Base-by-base conservation (phyloP, 2,797 vertebrate species). In the Tachyglossus aculeatus region DNA sequence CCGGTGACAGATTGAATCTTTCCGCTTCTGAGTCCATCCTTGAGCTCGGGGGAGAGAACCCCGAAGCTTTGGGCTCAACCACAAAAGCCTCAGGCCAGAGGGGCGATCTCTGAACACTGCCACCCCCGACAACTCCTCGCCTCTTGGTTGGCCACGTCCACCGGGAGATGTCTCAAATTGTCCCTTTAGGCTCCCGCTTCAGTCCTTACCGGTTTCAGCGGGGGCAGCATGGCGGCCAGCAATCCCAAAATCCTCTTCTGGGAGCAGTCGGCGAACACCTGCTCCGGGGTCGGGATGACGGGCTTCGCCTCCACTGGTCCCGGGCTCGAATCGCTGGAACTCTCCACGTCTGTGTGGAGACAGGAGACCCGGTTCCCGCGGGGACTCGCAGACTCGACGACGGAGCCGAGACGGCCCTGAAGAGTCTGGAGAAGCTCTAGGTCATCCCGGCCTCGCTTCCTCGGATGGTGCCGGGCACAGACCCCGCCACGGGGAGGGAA, bases 191-290 rank as follows among this genome's bases (percentile, higher is more conserved):
- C 45, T 10, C 6, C 21, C 2, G 25, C 13, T 15, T 22, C 41
- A 21, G 38, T 16, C 63, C 92, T 91, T 93, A 99, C 98, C 34
- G 82, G 92, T 91, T 95, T 96, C 62, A 94, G 90, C 52, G 96
- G 95, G 25, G 98, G 97, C 74, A 99, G 84, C 98, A 98, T 98
- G 80, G 97, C 97, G 27, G 97, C 96, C 66, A 99, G 80, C 27
- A 99, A 90, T 16, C 97, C 98, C 68, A 99, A 91, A 84, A 98
- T 96, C 86, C 98, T 96, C 90, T 99, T 98, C 85, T 97, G 95
- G 74, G 97, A 98, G 84, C 97, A 98, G 70, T 99, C 97, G 2
- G 98, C 96, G 80, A 99, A 99, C 53, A 98, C 95, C 48, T 98
- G 96, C 12, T 97, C 97, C 78, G 96, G 96, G 44, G 93, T 93